Evolutionary conservation across 2,888 invertebrate species (phyloP).

Genomic region (Orchesellides sinensis): DNA sequence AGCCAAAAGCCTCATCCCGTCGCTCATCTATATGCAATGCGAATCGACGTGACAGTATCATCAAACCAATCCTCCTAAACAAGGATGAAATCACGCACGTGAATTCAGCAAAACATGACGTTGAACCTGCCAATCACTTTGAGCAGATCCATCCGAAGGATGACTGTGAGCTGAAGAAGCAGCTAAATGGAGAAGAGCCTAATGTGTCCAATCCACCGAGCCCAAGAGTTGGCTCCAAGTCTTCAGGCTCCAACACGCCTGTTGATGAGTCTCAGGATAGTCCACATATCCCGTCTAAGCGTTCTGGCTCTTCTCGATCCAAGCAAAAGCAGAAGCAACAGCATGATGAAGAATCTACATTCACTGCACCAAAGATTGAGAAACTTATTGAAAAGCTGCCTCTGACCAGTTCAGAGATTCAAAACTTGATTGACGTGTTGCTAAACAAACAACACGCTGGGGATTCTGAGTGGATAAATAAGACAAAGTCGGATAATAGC

Average conservation of each 20-base stretch:
- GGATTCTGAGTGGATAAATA: constrained; percentile 90
- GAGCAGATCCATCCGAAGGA: constrained; percentile 90
- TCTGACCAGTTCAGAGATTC: constrained; percentile 91
- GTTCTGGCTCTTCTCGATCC: neutral
- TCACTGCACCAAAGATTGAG: constrained; percentile 84
- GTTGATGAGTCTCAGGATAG: constrained; percentile 28
- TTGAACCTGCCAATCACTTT: constrained; percentile 83
- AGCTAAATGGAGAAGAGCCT: constrained; percentile 78
- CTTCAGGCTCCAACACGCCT: constrained; percentile 9
- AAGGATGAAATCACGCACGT: constrained; percentile 83
- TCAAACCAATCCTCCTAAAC: constrained; percentile 85
- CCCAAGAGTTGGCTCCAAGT: constrained; percentile 1
- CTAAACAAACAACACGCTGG: constrained; percentile 92
- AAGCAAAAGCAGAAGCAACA: constrained; percentile 1
- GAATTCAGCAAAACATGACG: constrained; percentile 75
- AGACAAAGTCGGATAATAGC: constrained; percentile 80
- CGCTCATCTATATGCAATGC: constrained; percentile 60
- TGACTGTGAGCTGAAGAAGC: constrained; percentile 81
- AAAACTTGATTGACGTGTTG: constrained; percentile 91
- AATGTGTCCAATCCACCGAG: constrained; percentile 40
- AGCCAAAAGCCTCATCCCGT: constrained; percentile 24
- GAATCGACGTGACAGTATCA: constrained; percentile 79
- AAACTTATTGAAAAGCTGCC: constrained; percentile 88
- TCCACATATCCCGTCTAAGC: neutral
- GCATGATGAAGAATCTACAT: constrained; percentile 77